Conservation (phyloP, 2,113 vertebrate species). For the Toxotes jaculatrix region DNA sequence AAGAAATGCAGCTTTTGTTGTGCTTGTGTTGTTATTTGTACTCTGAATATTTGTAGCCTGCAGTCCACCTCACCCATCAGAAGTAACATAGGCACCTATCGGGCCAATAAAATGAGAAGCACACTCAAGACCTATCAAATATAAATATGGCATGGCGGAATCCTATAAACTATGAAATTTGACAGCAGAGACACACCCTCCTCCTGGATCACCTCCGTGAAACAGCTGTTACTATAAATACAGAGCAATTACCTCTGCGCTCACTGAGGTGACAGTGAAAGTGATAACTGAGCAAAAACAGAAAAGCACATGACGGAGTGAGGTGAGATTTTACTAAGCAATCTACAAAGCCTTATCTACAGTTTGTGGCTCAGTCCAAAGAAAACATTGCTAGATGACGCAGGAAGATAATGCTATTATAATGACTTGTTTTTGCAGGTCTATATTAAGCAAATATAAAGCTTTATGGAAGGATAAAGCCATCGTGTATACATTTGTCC, state of each 20-base stretch:
- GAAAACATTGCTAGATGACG: background rate
- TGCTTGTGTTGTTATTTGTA: too few relatives aligned
- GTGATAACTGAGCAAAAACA: slow-evolving; percentile 26
- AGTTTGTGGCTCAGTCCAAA: background rate
- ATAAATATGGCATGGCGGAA: background rate
- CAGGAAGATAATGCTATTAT: background rate
- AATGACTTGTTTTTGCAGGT: background rate
- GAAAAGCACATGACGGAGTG: slow-evolving; percentile 27
- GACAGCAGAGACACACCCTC: background rate
- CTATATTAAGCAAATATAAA: background rate
- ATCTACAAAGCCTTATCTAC: background rate
- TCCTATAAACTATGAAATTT: background rate
- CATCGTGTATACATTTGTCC: background rate
- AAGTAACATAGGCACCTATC: background rate
- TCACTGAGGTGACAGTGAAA: slow-evolving; percentile 13
- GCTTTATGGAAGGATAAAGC: background rate
- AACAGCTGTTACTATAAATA: slow-evolving; percentile 49
- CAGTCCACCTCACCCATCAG: background rate
- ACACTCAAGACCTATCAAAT: background rate
- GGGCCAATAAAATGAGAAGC: background rate
- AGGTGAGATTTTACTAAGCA: slow-evolving; percentile 18
- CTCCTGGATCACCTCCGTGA: background rate
- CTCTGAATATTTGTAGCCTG: background rate
- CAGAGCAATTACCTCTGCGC: background rate
- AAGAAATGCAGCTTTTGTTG: slow-evolving; percentile 7